Evolutionary conservation across 2,797 vertebrate genomes (phyloP).

Genomic region (Scleropages formosus): DNA sequence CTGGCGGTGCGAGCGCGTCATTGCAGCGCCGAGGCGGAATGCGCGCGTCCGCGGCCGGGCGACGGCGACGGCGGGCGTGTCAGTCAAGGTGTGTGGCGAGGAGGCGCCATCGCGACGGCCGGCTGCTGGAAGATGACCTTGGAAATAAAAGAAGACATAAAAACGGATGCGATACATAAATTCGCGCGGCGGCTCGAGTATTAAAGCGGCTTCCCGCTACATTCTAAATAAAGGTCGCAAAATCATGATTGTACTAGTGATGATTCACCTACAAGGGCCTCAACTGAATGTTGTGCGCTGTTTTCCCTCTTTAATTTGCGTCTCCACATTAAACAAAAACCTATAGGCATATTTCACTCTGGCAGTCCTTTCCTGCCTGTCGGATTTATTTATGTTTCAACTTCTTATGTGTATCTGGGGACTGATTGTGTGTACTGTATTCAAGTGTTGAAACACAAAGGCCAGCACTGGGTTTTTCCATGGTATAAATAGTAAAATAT

Average conservation of each 20-base stretch:
- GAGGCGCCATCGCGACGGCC: neutral
- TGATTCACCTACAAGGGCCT: neutral
- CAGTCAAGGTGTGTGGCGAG: neutral
- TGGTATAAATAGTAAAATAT: no score
- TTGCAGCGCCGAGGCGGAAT: neutral
- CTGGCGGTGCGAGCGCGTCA: slow-evolving; percentile 16
- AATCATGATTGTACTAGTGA: neutral
- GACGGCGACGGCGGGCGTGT: neutral
- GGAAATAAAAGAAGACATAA: neutral
- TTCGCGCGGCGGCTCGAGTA: no score
- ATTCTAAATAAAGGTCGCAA: neutral
- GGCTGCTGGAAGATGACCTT: slow-evolving; percentile 2
- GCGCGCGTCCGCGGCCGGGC: neutral
- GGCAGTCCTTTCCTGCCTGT: neutral
- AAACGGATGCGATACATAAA: neutral
- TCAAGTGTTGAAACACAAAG: no score
- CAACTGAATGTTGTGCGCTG: neutral
- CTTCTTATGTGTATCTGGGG: no score
- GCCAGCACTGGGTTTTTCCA: no score
- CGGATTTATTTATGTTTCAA: no score
- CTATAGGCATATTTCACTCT: neutral
- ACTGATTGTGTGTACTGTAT: no score
- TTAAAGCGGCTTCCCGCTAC: no score
- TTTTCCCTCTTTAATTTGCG: neutral
- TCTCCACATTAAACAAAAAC: neutral